A percentile compares a stretch with the other conserved stretches of the same genome.
Conservation (phyloP, 2,797 vertebrate species). For the Eulemur mongoz region DNA sequence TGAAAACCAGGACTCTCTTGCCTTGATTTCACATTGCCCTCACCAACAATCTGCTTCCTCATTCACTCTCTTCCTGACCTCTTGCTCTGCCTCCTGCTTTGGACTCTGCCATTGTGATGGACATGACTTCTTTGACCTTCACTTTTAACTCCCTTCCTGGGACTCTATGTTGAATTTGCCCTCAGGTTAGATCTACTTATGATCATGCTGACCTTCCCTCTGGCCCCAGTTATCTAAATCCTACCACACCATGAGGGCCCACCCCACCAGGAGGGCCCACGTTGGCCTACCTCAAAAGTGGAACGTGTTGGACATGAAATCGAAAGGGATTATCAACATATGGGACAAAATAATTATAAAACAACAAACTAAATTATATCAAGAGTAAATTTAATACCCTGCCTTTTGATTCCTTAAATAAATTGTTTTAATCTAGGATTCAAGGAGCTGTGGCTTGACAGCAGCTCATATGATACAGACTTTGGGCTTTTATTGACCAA, state of each 20-base stretch:
- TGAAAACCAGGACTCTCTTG: not conserved
- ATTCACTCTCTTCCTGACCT: not conserved
- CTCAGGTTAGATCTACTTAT: not conserved
- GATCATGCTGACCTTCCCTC: not conserved
- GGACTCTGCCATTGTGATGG: not conserved
- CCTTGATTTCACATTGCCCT: not conserved
- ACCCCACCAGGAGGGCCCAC: not conserved
- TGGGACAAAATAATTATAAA: not conserved
- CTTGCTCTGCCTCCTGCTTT: not conserved
- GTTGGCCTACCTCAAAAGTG: not conserved
- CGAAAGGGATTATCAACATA: not conserved
- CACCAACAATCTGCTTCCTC: not conserved
- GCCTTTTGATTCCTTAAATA: constrained; percentile 30
- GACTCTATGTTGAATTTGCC: not conserved
- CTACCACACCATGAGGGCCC: not conserved
- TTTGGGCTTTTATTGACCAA: not conserved
- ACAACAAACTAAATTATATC: not conserved
- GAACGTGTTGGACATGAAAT: not conserved
- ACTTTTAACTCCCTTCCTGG: not conserved
- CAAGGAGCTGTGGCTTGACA: not conserved
- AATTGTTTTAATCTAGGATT: not conserved
- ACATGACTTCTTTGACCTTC: not conserved
- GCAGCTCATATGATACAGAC: not conserved
- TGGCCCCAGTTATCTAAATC: not conserved
- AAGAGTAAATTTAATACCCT: not conserved